A percentile compares a stretch with the other conserved stretches of the same genome.
Evolutionary conservation across 2,797 vertebrate genomes (phyloP).

Genomic region (Myotis planiceps): DNA sequence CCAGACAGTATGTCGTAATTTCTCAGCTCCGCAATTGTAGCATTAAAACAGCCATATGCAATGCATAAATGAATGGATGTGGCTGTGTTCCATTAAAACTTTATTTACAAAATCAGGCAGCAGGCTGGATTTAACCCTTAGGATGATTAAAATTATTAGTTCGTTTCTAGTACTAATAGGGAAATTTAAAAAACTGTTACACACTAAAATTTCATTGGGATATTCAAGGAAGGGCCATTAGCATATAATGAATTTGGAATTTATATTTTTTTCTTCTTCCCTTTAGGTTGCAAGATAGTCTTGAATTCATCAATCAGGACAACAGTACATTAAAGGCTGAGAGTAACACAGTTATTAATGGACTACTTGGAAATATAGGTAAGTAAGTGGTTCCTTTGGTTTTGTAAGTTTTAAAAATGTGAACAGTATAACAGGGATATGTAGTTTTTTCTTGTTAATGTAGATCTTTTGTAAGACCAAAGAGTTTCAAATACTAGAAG

Average conservation of each 20-base stretch:
- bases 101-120: neutral
- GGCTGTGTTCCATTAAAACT: neutral
- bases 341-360: slow-evolving; percentile 92
- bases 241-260: slow-evolving; percentile 34
- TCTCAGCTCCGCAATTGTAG: neutral
- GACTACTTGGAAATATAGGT: slow-evolving; percentile 97
- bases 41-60: neutral
- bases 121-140: slow-evolving; percentile 8
- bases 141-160: neutral
- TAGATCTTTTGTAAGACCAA: slow-evolving; percentile 5
- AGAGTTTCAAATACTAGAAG: slow-evolving; percentile 58
- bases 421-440: slow-evolving; percentile 1
- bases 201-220: slow-evolving; percentile 24
- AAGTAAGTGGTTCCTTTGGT: slow-evolving; percentile 88
- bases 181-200: neutral
- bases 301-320: slow-evolving; percentile 98
- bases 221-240: slow-evolving; percentile 39
- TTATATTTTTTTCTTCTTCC: slow-evolving; percentile 34
- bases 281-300: slow-evolving; percentile 96
- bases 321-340: slow-evolving; percentile 93
- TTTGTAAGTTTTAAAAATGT: slow-evolving; percentile 54
- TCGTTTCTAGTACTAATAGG: neutral
- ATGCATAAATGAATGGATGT: neutral
- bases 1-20: neutral
- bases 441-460: slow-evolving; percentile 32